Evolutionary conservation across 2,888 invertebrate species (phyloP), one percentile per base, ranked within the genome.

Genomic region (Synanthedon vespiformis): DNA sequence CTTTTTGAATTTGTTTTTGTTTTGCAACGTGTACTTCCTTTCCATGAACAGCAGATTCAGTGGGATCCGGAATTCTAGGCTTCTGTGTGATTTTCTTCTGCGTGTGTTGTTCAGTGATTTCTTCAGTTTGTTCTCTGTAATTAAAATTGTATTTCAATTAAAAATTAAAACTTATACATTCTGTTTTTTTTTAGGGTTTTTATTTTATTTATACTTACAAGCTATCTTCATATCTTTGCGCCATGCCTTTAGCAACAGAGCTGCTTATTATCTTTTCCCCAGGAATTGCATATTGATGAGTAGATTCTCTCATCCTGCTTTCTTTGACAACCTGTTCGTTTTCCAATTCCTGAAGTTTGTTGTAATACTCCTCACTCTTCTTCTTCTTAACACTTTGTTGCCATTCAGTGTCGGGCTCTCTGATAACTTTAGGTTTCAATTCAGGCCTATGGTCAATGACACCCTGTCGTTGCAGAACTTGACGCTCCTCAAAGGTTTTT

Each of bases 1-100:
- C 96, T 72, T 95, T 96, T 75, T 97, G 97, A 0, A 91, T 91
- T 84, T 97, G 97, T 68, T 94, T 95, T 67, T 96, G 95, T 69
- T 94, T 95, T 2, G 94, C 93, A 22, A 95, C 92, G 70, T 95
- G 93, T 4, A 96, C 92, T 84, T 96, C 96, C 61, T 94, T 93
- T 40, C 95, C 96, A 70, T 96, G 96, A 12, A 96, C 93, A 0
- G 92, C 91, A 6, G 95, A 95, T 81, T 95, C 95, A 0, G 93
- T 91, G 11, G 95, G 94, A 56, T 92, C 93, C 11, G 93, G 92
- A 68, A 89, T 89, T 74, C 83, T 90, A 60, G 72, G 89, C 68
- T 88, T 90, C 65, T 70, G 70, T 8, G 72, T 72, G 60, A 68
- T 86, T 74, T 86, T 90, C 69, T 81, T 88, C 65, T 78, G 73